Conservation (phyloP, 2,888 invertebrate genomes). For the Drosophila birchii region DNA sequence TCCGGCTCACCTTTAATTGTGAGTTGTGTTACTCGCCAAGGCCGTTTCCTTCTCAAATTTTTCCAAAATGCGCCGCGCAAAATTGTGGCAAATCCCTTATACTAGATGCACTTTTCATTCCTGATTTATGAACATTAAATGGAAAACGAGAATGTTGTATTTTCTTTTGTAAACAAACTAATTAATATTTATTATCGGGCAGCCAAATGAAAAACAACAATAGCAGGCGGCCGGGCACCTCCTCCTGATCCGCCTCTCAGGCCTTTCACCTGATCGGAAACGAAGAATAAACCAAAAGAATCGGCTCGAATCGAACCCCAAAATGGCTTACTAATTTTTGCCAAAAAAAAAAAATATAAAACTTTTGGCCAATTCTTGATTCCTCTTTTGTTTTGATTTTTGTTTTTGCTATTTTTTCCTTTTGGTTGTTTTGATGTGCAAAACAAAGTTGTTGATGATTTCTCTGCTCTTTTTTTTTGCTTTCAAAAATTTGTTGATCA, state of each 20-base stretch:
- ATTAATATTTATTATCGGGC: conserved; percentile 67
- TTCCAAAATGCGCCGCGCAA: conserved; percentile 36
- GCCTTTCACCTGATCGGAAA: conserved; percentile 40
- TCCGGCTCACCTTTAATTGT: conserved; percentile 5
- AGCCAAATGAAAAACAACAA: conserved; percentile 40
- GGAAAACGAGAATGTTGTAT: conserved; percentile 54
- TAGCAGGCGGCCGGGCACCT: neutral
- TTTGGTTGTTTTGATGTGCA: conserved; percentile 42
- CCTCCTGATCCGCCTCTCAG: conserved; percentile 16
- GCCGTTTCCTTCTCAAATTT: conserved; percentile 16
- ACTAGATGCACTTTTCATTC: conserved; percentile 61
- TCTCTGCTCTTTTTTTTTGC: conserved; percentile 17
- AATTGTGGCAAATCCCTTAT: conserved; percentile 46
- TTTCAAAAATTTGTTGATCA: conserved; percentile 23
- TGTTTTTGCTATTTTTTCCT: conserved; percentile 7
- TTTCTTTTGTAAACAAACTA: conserved; percentile 69
- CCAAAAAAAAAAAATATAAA: neutral
- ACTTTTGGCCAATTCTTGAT: conserved; percentile 18
- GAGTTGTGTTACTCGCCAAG: conserved; percentile 2
- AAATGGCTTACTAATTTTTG: conserved; percentile 44
- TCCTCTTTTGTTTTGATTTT: conserved; percentile 15
- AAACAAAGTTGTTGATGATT: conserved; percentile 53
- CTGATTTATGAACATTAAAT: conserved; percentile 41
- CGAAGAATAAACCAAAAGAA: conserved; percentile 30
- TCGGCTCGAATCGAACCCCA: conserved; percentile 27